Base-by-base conservation (phyloP, 2,113 vertebrate genomes). In the Pundamilia nyererei region DNA sequence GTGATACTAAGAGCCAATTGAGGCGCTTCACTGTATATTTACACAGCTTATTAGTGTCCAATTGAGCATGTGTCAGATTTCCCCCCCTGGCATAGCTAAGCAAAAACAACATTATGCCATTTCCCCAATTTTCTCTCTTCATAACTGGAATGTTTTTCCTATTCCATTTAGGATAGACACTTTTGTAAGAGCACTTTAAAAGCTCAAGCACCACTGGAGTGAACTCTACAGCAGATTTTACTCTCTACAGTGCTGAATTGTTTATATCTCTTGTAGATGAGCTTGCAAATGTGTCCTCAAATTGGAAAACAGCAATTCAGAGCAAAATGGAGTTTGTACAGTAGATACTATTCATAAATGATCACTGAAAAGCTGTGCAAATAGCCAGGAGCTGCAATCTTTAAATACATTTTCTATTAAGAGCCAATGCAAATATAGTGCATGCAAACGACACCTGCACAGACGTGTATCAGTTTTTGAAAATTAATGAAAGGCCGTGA, bases 31-130 rank as follows among this genome's bases (percentile, higher is more conserved):
- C 91, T 92, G 92, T 93, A 91, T 92, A 93, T 95, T 92, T 94
- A 89, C 87, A 79, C 91, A 93, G 90, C 94, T 95, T 95, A 96
- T 95, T 95, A 95, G 92, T 88, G 87, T 94, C 95, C 92, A 94
- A 94, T 95, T 94, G 95, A 95, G 93, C 95, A 91, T 94, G 89
- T 94, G 93, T 95, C 85, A 94, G 88, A 93, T 85, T 51, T 49
- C 86, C 87, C 93, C 88, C 80, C 60, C 24, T 11, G 80, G 88
- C 86, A 65, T 79, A 81, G 89, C 91, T 79, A 80, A 88, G 91
- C 86, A 93, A 94, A 96, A 95, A 94, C 93, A 94, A 92, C 90
- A 94, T 94, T 89, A 90, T 89, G 87, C 89, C 86, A 86, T 92
- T 92, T 90, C 89, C 94, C 91, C 89, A 81, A 82, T 93, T 94